These are phyloP conservation scores for Hipposideros armiger DNA, from an alignment of 2,113 vertebrate genomes.

Conservation along the genomic window DNA sequence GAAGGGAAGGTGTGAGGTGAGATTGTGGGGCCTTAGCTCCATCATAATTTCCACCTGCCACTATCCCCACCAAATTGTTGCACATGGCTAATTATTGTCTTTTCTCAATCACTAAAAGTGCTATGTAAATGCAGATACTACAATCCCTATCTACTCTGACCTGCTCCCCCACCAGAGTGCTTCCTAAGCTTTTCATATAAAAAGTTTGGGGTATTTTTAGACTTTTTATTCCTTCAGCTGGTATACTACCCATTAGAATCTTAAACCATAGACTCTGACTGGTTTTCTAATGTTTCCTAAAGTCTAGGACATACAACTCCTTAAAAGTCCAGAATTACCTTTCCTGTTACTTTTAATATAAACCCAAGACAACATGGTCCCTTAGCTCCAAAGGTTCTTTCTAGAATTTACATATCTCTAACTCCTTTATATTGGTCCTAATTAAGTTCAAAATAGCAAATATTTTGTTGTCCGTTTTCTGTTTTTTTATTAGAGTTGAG, in stretches of 20 bases:
- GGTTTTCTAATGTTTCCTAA: not conserved
- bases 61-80: not conserved
- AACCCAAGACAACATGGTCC: not conserved
- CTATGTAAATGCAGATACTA: not conserved
- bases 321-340: not conserved
- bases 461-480: not conserved
- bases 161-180: not conserved
- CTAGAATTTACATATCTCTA: not conserved
- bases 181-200: not conserved
- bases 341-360: slow-evolving; percentile 24
- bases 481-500: not conserved
- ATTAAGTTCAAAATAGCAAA: slow-evolving; percentile 21
- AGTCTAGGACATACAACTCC: not conserved
- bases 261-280: not conserved
- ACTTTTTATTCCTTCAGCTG: not conserved
- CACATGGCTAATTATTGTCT: not conserved
- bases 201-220: not conserved
- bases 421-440: not conserved
- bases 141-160: not conserved
- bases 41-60: not conserved
- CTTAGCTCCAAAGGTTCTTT: not conserved
- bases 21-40: not conserved
- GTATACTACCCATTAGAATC: not conserved
- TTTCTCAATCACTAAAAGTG: not conserved
- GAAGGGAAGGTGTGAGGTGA: not conserved